Percentiles rank a stretch among this genome's conserved stretches.
phyloP scores from a whole-genome alignment of 2,113 vertebrate genomes.

The Aspidoscelis tigris region DNA sequence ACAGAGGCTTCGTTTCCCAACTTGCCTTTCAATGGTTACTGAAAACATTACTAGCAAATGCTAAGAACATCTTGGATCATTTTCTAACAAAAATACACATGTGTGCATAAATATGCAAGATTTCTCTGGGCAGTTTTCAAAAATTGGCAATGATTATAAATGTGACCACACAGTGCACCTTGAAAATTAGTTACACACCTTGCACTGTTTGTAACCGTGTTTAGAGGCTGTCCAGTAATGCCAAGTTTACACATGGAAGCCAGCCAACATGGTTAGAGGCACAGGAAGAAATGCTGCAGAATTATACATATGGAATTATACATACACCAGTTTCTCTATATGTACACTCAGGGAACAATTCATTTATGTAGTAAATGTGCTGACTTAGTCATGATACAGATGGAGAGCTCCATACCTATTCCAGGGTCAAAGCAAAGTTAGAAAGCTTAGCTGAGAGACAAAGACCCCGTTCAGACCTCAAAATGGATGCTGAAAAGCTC shows the following conservation, averaged over 20 bases:
- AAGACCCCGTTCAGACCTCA: not conserved
- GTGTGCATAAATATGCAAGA: constrained; percentile 41
- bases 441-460: constrained; percentile 22
- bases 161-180: constrained; percentile 33
- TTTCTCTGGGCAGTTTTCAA: constrained; percentile 61
- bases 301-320: not conserved
- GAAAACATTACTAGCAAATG: constrained; percentile 50
- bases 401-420: constrained; percentile 7
- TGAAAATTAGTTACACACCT: constrained; percentile 67
- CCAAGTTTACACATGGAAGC: constrained; percentile 40
- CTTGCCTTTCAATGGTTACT: constrained; percentile 54
- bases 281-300: constrained; percentile 27
- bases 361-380: constrained; percentile 52
- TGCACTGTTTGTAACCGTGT: constrained; percentile 38
- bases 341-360: constrained; percentile 60
- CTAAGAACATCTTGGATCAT: constrained; percentile 62
- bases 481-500: no score
- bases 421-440: constrained; percentile 3
- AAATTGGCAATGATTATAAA: constrained; percentile 56
- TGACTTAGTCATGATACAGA: constrained; percentile 42
- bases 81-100: constrained; percentile 52
- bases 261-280: constrained; percentile 26
- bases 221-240: fast-evolving
- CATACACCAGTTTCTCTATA: constrained; percentile 52
- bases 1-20: constrained; percentile 46